phyloP scores from a whole-genome alignment of 2,113 vertebrate genomes.

The Semnornis frantzii region DNA sequence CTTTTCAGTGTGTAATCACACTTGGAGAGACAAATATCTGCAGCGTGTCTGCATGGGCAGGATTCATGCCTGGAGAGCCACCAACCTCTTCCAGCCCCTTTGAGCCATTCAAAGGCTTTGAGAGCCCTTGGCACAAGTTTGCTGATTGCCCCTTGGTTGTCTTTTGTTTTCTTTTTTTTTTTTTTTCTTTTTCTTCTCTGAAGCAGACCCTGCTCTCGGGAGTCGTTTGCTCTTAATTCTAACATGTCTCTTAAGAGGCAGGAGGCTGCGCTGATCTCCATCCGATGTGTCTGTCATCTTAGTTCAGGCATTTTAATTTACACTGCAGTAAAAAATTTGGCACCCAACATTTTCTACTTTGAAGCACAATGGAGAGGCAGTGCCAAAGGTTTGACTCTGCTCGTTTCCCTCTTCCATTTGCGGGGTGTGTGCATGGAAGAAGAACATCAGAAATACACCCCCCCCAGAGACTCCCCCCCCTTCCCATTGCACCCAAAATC shows the following conservation, averaged over 20 bases:
- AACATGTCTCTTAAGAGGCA: not conserved
- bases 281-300: slow-evolving; percentile 50
- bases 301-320: slow-evolving; percentile 73
- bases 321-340: slow-evolving; percentile 74
- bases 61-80: not conserved
- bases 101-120: not conserved
- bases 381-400: slow-evolving; percentile 34
- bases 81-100: not conserved
- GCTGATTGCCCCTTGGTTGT: not conserved
- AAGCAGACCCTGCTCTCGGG: not conserved
- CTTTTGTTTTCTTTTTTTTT: not conserved
- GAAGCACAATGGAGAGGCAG: not conserved
- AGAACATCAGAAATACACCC: not conserved
- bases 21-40: slow-evolving; percentile 44
- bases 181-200: not conserved
- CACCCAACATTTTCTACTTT: slow-evolving; percentile 25
- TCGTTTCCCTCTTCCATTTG: not conserved
- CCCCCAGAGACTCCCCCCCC: too few species aligned
- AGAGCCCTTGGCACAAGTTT: not conserved
- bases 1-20: slow-evolving; percentile 31
- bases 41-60: slow-evolving; percentile 37
- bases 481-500: not conserved
- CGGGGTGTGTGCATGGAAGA: not conserved
- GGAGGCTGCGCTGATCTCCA: slow-evolving; percentile 25
- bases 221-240: slow-evolving; percentile 1